Percentiles rank a stretch among this genome's conserved stretches.
Evolutionary conservation across 2,113 vertebrate genomes (phyloP).

Genomic region (Trematomus loennbergii): DNA sequence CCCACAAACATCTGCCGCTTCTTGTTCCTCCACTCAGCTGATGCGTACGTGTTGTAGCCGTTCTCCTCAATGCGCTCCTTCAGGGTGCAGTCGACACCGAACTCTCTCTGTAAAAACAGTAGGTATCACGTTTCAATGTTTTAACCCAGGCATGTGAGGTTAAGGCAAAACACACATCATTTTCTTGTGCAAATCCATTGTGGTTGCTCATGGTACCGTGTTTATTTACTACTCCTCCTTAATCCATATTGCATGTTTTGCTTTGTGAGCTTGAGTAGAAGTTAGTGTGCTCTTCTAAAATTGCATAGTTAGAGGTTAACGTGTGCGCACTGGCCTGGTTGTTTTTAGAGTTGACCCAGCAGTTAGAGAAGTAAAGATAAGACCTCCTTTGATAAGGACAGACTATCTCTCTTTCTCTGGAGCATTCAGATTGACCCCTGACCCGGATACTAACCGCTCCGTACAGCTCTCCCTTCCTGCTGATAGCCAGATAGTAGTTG

Average conservation of each 20-base stretch:
- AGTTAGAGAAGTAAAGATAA: conserved; percentile 58
- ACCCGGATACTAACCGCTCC: conserved; percentile 92
- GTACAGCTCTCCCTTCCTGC: conserved; percentile 94
- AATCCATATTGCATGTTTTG: conserved; percentile 29
- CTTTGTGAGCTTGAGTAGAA: conserved; percentile 25
- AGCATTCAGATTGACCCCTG: conserved; percentile 65
- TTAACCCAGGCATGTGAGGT: conserved; percentile 27
- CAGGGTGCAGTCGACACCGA: conserved; percentile 93
- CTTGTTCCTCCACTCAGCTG: conserved; percentile 94
- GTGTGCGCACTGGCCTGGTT: conserved; percentile 33
- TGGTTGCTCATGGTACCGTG: conserved; percentile 5
- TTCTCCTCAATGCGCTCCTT: conserved; percentile 99
- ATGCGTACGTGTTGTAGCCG: conserved; percentile 97
- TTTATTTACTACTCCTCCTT: conserved; percentile 29
- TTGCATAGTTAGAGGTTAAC: conserved; percentile 31
- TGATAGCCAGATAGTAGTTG: conserved; percentile 97
- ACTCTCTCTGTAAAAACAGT: conserved; percentile 88
- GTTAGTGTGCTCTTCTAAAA: conserved; percentile 24
- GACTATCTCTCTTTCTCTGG: conserved; percentile 51
- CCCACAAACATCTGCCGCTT: conserved; percentile 97
- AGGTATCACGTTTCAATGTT: conserved; percentile 42
- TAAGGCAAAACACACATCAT: conserved; percentile 31
- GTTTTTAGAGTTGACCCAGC: conserved; percentile 40
- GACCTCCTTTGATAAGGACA: conserved; percentile 44
- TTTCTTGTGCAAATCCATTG: conserved; percentile 22